Evolutionary conservation across 2,113 vertebrate genomes (phyloP).

Genomic region (Misgurnus anguillicaudatus): DNA sequence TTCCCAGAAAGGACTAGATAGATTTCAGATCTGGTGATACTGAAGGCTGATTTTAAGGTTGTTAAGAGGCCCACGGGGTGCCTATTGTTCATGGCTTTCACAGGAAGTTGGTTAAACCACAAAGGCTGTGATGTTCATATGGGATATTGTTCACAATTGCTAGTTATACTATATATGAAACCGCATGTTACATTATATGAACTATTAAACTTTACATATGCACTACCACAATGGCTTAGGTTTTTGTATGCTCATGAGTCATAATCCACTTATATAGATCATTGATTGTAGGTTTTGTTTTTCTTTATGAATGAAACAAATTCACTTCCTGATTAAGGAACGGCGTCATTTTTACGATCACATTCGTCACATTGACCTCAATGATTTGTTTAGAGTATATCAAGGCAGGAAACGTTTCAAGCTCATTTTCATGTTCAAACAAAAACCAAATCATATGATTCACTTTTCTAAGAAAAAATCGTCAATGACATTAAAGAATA

Average conservation of each 20-base stretch:
- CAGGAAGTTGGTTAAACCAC: slow-evolving; percentile 23
- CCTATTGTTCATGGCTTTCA: slow-evolving; percentile 28
- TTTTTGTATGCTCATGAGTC: not conserved
- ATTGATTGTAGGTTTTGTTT: not conserved
- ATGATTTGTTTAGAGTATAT: no score
- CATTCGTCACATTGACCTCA: no score
- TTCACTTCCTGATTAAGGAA: not conserved
- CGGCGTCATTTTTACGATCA: slow-evolving; percentile 43
- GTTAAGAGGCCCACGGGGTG: not conserved
- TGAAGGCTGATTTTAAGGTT: slow-evolving; percentile 26
- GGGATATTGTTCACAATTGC: not conserved
- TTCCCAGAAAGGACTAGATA: slow-evolving; percentile 24
- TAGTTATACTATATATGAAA: not conserved
- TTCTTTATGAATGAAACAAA: not conserved
- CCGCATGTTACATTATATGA: not conserved
- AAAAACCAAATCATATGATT: no score
- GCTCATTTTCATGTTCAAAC: no score
- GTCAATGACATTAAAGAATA: no score
- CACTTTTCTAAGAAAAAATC: no score
- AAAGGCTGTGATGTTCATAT: not conserved
- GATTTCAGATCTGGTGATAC: slow-evolving; percentile 37
- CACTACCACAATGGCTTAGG: not conserved
- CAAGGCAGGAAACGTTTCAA: no score
- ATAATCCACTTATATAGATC: no score
- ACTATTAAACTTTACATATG: no score